Conservation (phyloP, 2,113 vertebrate genomes). For the Uria aalge region DNA sequence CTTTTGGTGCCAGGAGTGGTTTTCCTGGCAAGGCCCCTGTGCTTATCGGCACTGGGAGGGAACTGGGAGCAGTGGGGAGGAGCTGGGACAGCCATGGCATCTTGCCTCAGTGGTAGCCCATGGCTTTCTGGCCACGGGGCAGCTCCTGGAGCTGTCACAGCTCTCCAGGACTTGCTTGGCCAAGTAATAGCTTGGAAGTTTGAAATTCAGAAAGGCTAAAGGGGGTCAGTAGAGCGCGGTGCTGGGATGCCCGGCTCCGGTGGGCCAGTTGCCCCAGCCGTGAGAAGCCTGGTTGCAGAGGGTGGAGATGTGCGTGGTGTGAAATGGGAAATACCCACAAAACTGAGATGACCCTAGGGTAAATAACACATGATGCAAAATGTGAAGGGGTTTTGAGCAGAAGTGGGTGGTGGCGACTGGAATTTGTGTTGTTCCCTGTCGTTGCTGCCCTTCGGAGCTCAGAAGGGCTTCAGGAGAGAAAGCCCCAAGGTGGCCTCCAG, state of each 20-base stretch:
- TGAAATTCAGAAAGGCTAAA: background rate
- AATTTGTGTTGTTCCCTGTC: background rate
- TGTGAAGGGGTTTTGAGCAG: background rate
- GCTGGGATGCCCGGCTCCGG: rapidly evolving
- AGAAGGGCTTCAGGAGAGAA: background rate
- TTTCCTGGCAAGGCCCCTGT: background rate
- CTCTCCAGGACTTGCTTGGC: background rate
- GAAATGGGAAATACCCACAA: background rate
- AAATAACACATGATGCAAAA: background rate
- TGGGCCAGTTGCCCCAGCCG: rapidly evolving
- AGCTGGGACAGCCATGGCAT: background rate
- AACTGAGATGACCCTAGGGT: background rate
- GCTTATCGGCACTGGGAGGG: rapidly evolving
- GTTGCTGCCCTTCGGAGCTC: background rate
- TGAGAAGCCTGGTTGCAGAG: background rate
- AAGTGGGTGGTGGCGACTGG: background rate
- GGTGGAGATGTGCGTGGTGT: background rate
- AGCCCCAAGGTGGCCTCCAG: background rate
- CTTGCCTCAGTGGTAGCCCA: rapidly evolving
- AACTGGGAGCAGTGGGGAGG: background rate
- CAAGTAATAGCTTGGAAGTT: background rate
- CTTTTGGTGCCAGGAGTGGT: background rate
- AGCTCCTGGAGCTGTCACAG: background rate
- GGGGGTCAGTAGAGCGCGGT: rapidly evolving
- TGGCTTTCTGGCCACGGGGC: background rate